phyloP scores from a whole-genome alignment of 1,140 invertebrate species.

The Heterodera carotae region DNA sequence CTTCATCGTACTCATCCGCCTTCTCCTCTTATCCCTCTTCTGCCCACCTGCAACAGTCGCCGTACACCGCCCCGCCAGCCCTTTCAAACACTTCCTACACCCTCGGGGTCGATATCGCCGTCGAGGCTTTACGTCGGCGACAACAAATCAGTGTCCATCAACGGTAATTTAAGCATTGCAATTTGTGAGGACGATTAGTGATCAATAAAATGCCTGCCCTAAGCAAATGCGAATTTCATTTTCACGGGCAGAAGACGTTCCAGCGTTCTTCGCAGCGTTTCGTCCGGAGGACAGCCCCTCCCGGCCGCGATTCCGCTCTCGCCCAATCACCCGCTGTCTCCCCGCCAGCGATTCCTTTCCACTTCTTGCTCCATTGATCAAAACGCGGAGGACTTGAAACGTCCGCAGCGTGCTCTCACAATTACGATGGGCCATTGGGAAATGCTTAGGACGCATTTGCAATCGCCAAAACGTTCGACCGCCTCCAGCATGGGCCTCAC shows the following conservation, averaged over 20 bases:
- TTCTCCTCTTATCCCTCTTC: too few relatives aligned
- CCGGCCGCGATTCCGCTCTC: slow-evolving; percentile 24
- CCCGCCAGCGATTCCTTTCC: slow-evolving; percentile 20
- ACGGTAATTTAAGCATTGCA: neutral
- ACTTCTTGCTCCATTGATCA: slow-evolving; percentile 22
- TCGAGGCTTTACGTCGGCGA: slow-evolving; percentile 25
- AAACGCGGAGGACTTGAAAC: neutral
- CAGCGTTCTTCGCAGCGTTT: slow-evolving; percentile 8
- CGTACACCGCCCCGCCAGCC: slow-evolving; percentile 19
- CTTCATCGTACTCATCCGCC: slow-evolving; percentile 4
- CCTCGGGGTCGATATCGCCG: slow-evolving; percentile 29
- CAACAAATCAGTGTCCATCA: slow-evolving; percentile 2
- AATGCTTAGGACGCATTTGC: slow-evolving; percentile 20
- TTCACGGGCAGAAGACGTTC: neutral
- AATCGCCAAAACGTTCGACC: slow-evolving; percentile 24
- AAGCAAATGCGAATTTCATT: neutral
- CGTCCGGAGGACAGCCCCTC: slow-evolving; percentile 17
- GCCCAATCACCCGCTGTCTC: slow-evolving; percentile 9
- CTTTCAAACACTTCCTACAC: neutral
- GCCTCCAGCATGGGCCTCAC: slow-evolving; percentile 2
- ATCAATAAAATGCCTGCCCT: neutral
- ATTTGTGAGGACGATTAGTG: neutral
- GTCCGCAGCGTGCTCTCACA: slow-evolving; percentile 20
- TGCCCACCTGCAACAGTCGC: neutral
- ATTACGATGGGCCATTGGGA: slow-evolving; percentile 31